Evolutionary conservation across 2,888 invertebrate genomes (phyloP), one percentile per base, ranked within the genome.

Genomic region (Scrobipalpa costella): DNA sequence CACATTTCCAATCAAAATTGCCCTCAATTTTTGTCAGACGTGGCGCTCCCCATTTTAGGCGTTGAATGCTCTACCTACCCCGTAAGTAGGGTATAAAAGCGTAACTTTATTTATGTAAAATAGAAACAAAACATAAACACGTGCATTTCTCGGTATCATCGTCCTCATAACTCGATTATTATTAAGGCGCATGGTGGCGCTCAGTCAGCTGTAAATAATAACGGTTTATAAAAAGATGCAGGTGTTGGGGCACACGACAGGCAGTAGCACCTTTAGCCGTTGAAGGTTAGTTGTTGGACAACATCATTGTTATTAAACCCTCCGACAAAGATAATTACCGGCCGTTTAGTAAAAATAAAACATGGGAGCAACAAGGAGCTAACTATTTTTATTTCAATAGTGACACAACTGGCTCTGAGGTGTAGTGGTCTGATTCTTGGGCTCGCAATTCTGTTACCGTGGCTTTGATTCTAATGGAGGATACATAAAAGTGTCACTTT

Each of bases 251-350:
- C 73, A 73, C 75, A 73, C 66, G 70, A 58, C 68, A 70, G 66
- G 61, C 66, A 66, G 71, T 63, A 57, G 66, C 75, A 75, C 77
- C 73, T 77, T 77, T 78, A 66, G 69, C 58, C 66, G 66, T 47
- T 64, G 58, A 81, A 80, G 77, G 81, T 79, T 73, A 79, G 74
- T 79, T 70, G 80, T 66, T 63, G 44, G 66, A 69, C 74, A 66
- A 58, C 69, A n/a, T n/a, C 68, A 58, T 58, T 40, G 58, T 58
- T n/a, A 11, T 33, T 58, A 38, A 40, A 40, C 1, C 58, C 13
- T n/a, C n/a, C 58, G 9, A 58, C 58, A 58, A 6, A 15, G 1
- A 13, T 57, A 57, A 57, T 57, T 57, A 33, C 34, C 15, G 8
- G 15, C 36, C 33, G 15, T 57, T 57, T 52, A 19, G 17, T 9